Evolutionary conservation across 2,113 vertebrate species (phyloP).

Genomic region (Conger conger): DNA sequence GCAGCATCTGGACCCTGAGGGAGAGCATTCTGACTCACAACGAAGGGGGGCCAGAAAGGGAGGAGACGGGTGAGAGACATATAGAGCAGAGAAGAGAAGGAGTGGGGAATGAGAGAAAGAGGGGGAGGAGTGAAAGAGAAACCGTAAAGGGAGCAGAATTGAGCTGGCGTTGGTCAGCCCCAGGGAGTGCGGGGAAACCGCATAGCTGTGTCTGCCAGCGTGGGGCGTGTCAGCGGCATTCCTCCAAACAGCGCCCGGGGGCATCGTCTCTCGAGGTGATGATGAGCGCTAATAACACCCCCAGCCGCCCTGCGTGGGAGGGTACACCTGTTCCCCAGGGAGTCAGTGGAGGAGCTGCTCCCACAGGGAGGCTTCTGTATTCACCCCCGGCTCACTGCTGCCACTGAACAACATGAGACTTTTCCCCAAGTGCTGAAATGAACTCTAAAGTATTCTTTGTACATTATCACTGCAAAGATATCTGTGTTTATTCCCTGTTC

Average conservation of each 20-base stretch:
- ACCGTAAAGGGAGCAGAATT: neutral
- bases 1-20: neutral
- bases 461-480: neutral
- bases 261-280: neutral
- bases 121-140: neutral
- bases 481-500: neutral
- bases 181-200: conserved; percentile 22
- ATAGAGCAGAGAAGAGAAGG: neutral
- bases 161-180: neutral
- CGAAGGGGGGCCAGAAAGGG: neutral
- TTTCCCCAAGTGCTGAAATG: neutral
- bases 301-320: neutral
- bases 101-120: neutral
- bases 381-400: neutral
- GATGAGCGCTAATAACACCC: neutral
- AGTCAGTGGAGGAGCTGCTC: neutral
- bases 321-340: neutral
- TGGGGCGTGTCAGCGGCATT: conserved; percentile 36
- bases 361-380: neutral
- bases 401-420: neutral
- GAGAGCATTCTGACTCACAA: neutral
- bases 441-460: neutral
- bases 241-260: neutral
- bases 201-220: conserved; percentile 24
- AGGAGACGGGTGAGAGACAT: neutral